A percentile compares a stretch with the other conserved stretches of the same genome.
These are phyloP conservation scores for Cerastoderma edule DNA, from an alignment of 2,888 invertebrate species.

Conservation along the genomic window DNA sequence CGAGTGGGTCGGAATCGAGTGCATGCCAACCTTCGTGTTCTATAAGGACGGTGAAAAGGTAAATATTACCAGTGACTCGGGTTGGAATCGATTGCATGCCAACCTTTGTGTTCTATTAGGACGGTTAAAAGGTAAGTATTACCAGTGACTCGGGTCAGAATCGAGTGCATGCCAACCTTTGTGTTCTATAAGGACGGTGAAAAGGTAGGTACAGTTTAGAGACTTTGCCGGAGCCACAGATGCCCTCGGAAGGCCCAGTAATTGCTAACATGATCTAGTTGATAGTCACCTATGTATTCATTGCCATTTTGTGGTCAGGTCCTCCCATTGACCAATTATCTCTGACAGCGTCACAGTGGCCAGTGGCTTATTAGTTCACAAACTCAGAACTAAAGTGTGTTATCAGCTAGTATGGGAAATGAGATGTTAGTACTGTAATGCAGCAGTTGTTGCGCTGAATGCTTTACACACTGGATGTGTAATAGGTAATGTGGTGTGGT, in stretches of 20 bases:
- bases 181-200: too few relatives aligned
- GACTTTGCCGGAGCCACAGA: too few relatives aligned
- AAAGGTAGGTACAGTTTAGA: too few relatives aligned
- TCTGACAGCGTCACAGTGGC: not conserved
- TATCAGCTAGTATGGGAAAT: not conserved
- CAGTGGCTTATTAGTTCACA: not conserved
- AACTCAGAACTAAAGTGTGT: not conserved
- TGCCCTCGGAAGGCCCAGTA: not conserved
- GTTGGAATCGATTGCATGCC: too few relatives aligned
- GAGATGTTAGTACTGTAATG: not conserved
- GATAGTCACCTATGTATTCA: not conserved
- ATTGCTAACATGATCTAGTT: not conserved
- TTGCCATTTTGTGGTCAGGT: not conserved
- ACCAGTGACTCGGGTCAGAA: too few relatives aligned
- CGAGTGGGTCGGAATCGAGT: conserved; percentile 72
- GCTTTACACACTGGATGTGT: not conserved
- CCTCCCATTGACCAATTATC: not conserved
- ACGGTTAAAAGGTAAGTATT: too few relatives aligned
- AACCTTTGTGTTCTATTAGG: too few relatives aligned
- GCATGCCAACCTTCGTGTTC: conserved; percentile 75
- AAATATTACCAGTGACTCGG: not conserved
- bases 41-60: conserved; percentile 73
- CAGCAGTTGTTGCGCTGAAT: not conserved
- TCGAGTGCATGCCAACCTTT: too few relatives aligned
- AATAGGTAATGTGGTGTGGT: not conserved